phyloP scores from a whole-genome alignment of 2,113 vertebrate genomes.

The Hassar affinis region DNA sequence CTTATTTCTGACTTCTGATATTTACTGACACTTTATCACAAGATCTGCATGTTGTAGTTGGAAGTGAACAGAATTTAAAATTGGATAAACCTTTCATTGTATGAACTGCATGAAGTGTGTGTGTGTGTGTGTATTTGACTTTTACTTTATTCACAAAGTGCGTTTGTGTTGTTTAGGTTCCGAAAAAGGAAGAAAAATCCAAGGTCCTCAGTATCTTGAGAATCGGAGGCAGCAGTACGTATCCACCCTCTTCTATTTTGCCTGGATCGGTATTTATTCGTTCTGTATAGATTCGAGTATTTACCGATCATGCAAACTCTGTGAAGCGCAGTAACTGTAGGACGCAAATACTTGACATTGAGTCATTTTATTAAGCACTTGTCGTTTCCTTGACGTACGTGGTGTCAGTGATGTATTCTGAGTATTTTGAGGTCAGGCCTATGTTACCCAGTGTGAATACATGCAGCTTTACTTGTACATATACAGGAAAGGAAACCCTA shows the following conservation, averaged over 20 bases:
- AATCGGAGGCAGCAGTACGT: slow-evolving; percentile 66
- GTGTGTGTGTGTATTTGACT: background rate
- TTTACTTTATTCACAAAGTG: background rate
- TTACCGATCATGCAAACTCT: background rate
- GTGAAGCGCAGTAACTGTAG: background rate
- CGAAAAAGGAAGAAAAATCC: slow-evolving; percentile 74
- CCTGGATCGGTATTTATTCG: background rate
- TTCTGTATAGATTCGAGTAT: background rate
- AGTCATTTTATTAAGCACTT: background rate
- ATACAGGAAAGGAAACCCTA: background rate
- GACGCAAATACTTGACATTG: background rate
- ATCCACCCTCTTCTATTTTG: background rate
- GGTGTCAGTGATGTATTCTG: background rate
- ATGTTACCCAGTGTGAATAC: background rate
- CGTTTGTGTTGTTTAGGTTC: slow-evolving; percentile 16
- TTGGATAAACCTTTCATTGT: background rate
- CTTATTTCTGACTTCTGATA: background rate
- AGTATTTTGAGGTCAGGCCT: background rate
- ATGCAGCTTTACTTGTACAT: background rate
- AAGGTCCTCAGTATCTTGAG: slow-evolving; percentile 66
- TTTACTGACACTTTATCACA: background rate
- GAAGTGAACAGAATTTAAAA: background rate
- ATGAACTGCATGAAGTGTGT: too few relatives aligned
- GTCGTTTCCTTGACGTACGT: background rate
- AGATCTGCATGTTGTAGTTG: background rate